Evolutionary conservation across 2,113 vertebrate species (phyloP), one percentile per base, ranked within the genome.

Genomic region (Eidolon helvum): DNA sequence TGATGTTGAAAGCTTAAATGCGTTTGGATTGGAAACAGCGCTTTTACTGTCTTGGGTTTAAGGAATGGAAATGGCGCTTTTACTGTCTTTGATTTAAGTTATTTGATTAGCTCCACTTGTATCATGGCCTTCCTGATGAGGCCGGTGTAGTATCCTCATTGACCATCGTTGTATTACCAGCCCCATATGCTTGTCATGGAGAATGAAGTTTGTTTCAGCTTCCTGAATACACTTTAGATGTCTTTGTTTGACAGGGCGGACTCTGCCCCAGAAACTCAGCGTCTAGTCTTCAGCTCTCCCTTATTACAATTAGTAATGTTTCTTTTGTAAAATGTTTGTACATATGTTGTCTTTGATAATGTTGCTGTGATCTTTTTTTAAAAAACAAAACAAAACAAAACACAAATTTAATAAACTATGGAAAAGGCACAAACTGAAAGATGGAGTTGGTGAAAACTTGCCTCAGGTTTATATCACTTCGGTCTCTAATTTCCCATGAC

Each of bases 241-340:
- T 61, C 69, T 97, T 21, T 48, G 28, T 95, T 65, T 50, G 84
- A 57, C n/a, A n/a, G 59, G n/a, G 40, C 90, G 40, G 96, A 50
- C 88, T 82, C 40, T 85, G 45, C 11, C 80, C 59, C 19, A 11
- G 59, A 88, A 72, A 61, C 92, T 68, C 53, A 5, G 71, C 30
- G 26, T 69, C 80, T 77, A 2, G 61, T 86, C 65, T 40, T 59
- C 83, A 19, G 59, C 72, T 75, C 18, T 4, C 30, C 61, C 66
- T 85, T 55, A 19, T 69, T 45, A 72, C 21, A 78, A 71, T n/a
- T 65, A 87, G 68, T 83, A 33, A 59, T 92, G 94, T 95, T 97
- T 93, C 38, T 96, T 97, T 97, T 97, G 90, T 96, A 96, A 96
- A 96, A 89, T 71, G 71, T 94, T 93, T 96, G 96, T 97, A 97